Percentiles rank a stretch among this genome's conserved stretches.
Conservation (phyloP, 2,797 vertebrate species). For the Trachurus trachurus region DNA sequence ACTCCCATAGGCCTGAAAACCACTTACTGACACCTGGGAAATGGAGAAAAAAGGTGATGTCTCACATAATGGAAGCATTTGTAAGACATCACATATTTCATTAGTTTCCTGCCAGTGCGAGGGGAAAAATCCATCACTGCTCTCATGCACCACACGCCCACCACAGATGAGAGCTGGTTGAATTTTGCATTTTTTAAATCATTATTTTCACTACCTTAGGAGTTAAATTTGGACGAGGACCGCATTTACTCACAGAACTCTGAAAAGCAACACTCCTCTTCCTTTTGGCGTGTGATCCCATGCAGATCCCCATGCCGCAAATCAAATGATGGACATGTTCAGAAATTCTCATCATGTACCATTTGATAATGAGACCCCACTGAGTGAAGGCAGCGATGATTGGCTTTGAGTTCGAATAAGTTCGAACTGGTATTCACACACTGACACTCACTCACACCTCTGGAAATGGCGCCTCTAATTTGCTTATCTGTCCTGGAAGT, state of each 20-base stretch:
- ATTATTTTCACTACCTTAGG: constrained; percentile 17
- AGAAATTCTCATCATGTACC: constrained; percentile 1
- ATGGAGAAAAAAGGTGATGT: constrained; percentile 61
- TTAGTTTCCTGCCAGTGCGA: constrained; percentile 61
- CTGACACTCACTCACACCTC: neutral
- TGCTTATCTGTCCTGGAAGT: neutral
- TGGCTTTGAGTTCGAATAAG: neutral
- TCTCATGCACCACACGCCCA: constrained; percentile 24
- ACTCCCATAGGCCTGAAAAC: constrained; percentile 63
- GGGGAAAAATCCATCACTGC: constrained; percentile 55
- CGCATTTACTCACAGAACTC: constrained; percentile 19
- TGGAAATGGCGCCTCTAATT: constrained; percentile 6
- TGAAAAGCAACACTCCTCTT: neutral
- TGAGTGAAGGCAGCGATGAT: constrained; percentile 8
- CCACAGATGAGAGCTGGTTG: constrained; percentile 44
- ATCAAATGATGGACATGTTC: neutral
- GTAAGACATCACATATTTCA: constrained; percentile 72
- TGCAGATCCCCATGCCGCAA: neutral
- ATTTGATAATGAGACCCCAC: constrained; percentile 10
- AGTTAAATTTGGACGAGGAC: constrained; percentile 18
- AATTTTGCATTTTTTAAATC: constrained; percentile 43
- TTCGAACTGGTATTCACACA: neutral
- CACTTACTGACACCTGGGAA: constrained; percentile 67
- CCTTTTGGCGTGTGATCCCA: neutral
- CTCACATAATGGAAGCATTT: constrained; percentile 71